Evolutionary conservation across 2,113 vertebrate species (phyloP), one percentile per base, ranked within the genome.

Genomic region (Ranitomeya imitator): DNA sequence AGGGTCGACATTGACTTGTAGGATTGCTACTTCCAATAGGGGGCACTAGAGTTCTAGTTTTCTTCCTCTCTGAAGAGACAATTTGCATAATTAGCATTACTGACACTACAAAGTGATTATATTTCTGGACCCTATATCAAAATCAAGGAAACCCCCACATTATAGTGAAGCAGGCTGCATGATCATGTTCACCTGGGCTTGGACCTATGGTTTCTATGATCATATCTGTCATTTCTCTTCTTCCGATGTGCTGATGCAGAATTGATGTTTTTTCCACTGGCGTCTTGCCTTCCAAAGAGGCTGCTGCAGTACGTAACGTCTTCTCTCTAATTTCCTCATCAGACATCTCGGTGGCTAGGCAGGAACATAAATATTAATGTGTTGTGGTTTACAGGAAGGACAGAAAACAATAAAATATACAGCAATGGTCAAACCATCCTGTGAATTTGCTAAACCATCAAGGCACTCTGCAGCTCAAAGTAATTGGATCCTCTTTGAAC

Each of bases 231-330:
- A 99, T 99, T 90, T 97, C 96, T 90, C 98, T 92, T 91, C 97
- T 97, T 73, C 98, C 98, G 0, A 99, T 96, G 90, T 99, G 97
- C 89, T 99, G 98, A 93, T 99, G 97, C 85, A 99, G 95, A 8
- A 98, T 92, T 3, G 96, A 92, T 0, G 95, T 92, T 90, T 95
- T 93, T 81, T 99, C 98, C 26, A 94, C 94, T 7, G 97, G 95
- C 0, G 94, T 95, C 91, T 97, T 99, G 13, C 97, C 97, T 59
- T 96, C 93, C 91, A 99, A 92, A 23, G 93, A 93, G 81, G 92
- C 91, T 74, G 93, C 90, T 79, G 97, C 96, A 13, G 94, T 91
- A 88, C 92, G 93, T 60, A 97, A 92, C 11, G 96, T 94, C 89
- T 95, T 96, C 88, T 96, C 96, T 93, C 93, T 94, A 90, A 94